Evolutionary conservation across 1,140 invertebrate genomes (phyloP).

Genomic region (Lamellibrachia luymesi): DNA sequence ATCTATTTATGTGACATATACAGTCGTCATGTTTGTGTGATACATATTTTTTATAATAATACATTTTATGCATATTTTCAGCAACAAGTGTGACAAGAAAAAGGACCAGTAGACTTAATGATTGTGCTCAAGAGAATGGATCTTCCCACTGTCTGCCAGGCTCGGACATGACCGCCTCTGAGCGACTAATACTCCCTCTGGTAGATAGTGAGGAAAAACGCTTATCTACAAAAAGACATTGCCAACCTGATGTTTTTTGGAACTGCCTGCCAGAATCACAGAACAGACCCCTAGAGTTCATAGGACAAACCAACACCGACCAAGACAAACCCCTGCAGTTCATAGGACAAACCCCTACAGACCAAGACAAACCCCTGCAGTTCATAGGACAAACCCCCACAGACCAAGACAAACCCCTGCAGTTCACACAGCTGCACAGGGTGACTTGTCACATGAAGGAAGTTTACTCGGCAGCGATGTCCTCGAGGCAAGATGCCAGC

Average conservation of each 20-base stretch:
- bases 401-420: neutral
- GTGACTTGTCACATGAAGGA: neutral
- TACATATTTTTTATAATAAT: neutral
- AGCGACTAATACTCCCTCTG: neutral
- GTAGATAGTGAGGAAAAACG: neutral
- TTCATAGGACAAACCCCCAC: neutral
- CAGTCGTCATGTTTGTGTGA: no score
- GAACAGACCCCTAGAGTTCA: neutral
- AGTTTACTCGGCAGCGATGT: neutral
- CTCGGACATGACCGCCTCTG: neutral
- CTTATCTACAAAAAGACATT: neutral
- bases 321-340: neutral
- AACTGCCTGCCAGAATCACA: neutral
- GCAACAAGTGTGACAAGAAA: neutral
- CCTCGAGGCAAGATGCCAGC: neutral
- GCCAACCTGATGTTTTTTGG: neutral
- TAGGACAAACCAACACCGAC: no score
- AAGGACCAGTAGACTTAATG: neutral
- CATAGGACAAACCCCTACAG: neutral
- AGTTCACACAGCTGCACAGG: neutral
- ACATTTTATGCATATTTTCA: neutral
- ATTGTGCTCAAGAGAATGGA: neutral
- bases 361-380: neutral
- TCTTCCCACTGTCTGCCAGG: neutral
- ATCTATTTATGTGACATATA: no score